These are phyloP conservation scores for Sebastolobus altivelis DNA, from an alignment of 2,797 vertebrate genomes.

Conservation along the genomic window DNA sequence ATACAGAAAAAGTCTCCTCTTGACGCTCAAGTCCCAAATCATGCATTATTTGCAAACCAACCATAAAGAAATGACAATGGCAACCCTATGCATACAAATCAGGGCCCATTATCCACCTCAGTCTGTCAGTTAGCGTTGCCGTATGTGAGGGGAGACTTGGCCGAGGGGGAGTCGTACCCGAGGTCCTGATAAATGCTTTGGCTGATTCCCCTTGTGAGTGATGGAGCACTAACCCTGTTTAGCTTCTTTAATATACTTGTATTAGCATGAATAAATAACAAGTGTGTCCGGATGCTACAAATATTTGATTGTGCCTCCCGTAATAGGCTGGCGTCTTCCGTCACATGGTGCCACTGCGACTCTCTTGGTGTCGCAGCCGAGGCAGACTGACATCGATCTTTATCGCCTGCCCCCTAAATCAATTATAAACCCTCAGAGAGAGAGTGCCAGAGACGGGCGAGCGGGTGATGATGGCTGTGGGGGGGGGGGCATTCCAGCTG, in stretches of 20 bases:
- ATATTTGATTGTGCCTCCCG: slow-evolving; percentile 97
- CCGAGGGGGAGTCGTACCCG: slow-evolving; percentile 73
- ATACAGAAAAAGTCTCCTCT: slow-evolving; percentile 46
- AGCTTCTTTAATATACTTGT: slow-evolving; percentile 99
- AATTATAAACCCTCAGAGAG: slow-evolving; percentile 81
- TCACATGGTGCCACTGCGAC: slow-evolving; percentile 91
- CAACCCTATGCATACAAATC: slow-evolving; percentile 75
- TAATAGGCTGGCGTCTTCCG: slow-evolving; percentile 94
- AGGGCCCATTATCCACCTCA: slow-evolving; percentile 74
- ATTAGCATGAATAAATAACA: slow-evolving; percentile 99
- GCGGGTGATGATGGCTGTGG: slow-evolving; percentile 43
- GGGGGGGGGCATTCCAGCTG: slow-evolving; percentile 47
- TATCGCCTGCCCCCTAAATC: slow-evolving; percentile 90
- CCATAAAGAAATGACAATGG: slow-evolving; percentile 77
- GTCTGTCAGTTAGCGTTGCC: slow-evolving; percentile 72
- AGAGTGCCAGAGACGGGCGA: slow-evolving; percentile 64
- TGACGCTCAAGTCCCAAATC: slow-evolving; percentile 69
- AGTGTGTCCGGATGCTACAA: slow-evolving; percentile 93
- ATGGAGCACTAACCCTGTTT: slow-evolving; percentile 96
- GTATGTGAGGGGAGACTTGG: slow-evolving; percentile 59
- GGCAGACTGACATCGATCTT: slow-evolving; percentile 91
- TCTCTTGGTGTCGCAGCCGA: slow-evolving; percentile 93
- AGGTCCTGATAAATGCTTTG: slow-evolving; percentile 93
- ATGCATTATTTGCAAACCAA: slow-evolving; percentile 79
- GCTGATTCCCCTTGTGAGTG: slow-evolving; percentile 95